Conservation (phyloP, 30 jellyfish, hydroid and myxozoan genomes). For the Phacellophora camtschatica region DNA sequence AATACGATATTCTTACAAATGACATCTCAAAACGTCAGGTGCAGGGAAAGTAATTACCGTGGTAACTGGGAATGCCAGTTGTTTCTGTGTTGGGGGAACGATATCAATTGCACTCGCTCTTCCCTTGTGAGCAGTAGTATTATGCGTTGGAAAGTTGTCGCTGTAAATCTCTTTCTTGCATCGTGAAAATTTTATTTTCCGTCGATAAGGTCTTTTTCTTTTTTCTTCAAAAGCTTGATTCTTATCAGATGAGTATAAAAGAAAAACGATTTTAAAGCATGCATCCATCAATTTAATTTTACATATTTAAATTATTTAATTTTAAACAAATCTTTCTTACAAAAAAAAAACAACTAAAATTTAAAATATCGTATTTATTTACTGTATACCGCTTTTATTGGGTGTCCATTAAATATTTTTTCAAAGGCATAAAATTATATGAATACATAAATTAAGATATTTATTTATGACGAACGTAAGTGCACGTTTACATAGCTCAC, state of each 20-base stretch:
- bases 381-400: not conserved
- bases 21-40: too few species aligned
- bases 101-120: slow-evolving; percentile 23
- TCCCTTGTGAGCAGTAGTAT: slow-evolving; percentile 32
- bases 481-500: too few species aligned
- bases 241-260: not conserved
- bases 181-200: slow-evolving; percentile 31
- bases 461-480: too few species aligned
- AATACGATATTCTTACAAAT: too few species aligned
- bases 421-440: too few species aligned
- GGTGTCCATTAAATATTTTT: not conserved
- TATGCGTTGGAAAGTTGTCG: slow-evolving; percentile 43
- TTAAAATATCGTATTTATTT: not conserved
- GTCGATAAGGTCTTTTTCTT: slow-evolving; percentile 21
- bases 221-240: not conserved
- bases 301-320: too few species aligned
- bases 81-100: slow-evolving; percentile 6
- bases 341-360: too few species aligned
- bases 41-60: slow-evolving; percentile 1
- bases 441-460: too few species aligned
- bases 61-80: slow-evolving; percentile 24
- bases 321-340: too few species aligned
- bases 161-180: slow-evolving; percentile 45
- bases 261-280: not conserved
- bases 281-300: not conserved